phyloP scores from a whole-genome alignment of 2,113 vertebrate genomes.

The Xiphias gladius region DNA sequence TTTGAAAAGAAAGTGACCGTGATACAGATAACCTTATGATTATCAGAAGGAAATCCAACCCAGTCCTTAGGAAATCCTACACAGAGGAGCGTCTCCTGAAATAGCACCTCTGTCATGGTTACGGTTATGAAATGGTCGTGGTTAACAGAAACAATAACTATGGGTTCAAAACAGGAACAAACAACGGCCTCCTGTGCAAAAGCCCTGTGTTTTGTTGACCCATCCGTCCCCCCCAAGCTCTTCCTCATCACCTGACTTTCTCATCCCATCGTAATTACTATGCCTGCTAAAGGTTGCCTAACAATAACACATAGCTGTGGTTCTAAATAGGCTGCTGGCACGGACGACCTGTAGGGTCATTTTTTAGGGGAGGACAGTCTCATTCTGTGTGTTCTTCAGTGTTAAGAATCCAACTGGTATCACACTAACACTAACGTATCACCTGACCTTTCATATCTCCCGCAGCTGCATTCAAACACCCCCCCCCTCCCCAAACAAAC shows the following conservation, averaged over 20 bases:
- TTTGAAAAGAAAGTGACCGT: too few relatives aligned
- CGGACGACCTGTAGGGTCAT: background rate
- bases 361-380: background rate
- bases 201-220: background rate
- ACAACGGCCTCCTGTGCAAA: background rate
- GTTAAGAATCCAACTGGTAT: slow-evolving; percentile 25
- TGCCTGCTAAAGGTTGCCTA: background rate
- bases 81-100: too few relatives aligned
- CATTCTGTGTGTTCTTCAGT: background rate
- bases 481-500: background rate
- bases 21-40: too few relatives aligned
- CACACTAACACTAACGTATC: slow-evolving; percentile 18
- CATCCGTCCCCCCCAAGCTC: background rate
- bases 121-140: too few relatives aligned
- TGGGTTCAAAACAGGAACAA: slow-evolving; percentile 1
- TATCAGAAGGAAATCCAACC: too few relatives aligned
- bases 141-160: background rate
- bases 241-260: too few relatives aligned
- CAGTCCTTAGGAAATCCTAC: too few relatives aligned
- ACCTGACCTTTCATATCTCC: slow-evolving; percentile 41
- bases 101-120: too few relatives aligned
- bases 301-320: background rate
- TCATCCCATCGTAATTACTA: background rate
- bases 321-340: background rate
- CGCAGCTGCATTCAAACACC: slow-evolving; percentile 39